phyloP scores from a whole-genome alignment of 2,888 invertebrate species.

The Drosophila pseudotakahashii region DNA sequence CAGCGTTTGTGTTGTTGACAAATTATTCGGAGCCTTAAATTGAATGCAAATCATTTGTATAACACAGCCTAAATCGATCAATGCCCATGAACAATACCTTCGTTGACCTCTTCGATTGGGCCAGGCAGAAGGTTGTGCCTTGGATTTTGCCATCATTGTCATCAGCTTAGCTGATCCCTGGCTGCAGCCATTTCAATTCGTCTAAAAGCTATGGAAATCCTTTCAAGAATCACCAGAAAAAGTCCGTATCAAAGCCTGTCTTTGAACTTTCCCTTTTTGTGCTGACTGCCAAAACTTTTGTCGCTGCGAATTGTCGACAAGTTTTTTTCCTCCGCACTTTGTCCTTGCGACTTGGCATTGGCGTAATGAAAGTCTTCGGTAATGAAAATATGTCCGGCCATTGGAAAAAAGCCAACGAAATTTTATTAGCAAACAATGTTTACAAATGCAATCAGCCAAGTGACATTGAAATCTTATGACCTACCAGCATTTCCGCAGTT shows the following conservation, averaged over 20 bases:
- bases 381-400: conserved; percentile 34
- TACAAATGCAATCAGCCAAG: conserved; percentile 64
- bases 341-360: conserved; percentile 51
- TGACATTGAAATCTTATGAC: conserved; percentile 57
- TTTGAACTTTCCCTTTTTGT: conserved; percentile 32
- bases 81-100: conserved; percentile 45
- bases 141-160: conserved; percentile 14
- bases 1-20: conserved; percentile 17
- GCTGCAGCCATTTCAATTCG: conserved; percentile 42
- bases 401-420: conserved; percentile 5
- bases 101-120: conserved; percentile 31
- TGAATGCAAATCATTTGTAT: conserved; percentile 44
- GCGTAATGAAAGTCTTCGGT: conserved; percentile 59
- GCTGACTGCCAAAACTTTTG: conserved; percentile 36
- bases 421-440: conserved; percentile 3
- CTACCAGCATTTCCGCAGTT: neutral
- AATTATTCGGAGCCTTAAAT: conserved; percentile 46
- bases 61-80: conserved; percentile 17
- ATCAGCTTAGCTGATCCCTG: conserved; percentile 13
- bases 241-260: conserved; percentile 40
- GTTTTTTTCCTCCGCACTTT: conserved; percentile 48
- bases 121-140: conserved; percentile 2
- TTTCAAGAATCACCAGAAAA: conserved; percentile 13
- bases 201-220: conserved; percentile 50
- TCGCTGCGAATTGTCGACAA: conserved; percentile 52